These are phyloP conservation scores for Drosophila auraria DNA, from an alignment of 1,140 invertebrate genomes.

Conservation along the genomic window DNA sequence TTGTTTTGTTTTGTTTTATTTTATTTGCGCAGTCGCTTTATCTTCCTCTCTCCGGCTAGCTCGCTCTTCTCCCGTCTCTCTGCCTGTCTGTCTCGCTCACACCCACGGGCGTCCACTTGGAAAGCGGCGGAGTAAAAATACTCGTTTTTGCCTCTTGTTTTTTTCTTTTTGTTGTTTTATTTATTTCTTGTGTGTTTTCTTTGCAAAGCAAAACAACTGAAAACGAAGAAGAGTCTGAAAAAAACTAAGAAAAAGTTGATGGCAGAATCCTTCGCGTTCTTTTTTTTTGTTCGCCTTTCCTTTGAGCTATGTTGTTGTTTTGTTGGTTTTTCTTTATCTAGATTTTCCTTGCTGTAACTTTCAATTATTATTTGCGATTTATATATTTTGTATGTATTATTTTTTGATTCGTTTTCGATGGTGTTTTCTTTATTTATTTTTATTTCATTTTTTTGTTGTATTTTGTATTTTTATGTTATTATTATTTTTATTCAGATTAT, in stretches of 20 bases:
- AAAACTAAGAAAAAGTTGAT: slow-evolving; percentile 75
- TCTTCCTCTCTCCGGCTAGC: slow-evolving; percentile 48
- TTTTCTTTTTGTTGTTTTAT: slow-evolving; percentile 18
- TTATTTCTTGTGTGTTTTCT: slow-evolving; percentile 36
- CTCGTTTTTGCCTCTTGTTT: slow-evolving; percentile 37
- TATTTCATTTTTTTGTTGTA: slow-evolving; percentile 52
- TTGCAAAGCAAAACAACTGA: slow-evolving; percentile 59
- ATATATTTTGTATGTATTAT: slow-evolving; percentile 65
- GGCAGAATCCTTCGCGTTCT: slow-evolving; percentile 55
- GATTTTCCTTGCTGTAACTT: slow-evolving; percentile 60
- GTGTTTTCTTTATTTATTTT: slow-evolving; percentile 72
- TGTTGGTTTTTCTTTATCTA: slow-evolving; percentile 46
- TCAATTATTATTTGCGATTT: slow-evolving; percentile 65
- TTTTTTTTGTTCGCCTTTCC: slow-evolving; percentile 58
- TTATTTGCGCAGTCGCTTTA: slow-evolving; percentile 76
- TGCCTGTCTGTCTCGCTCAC: slow-evolving; percentile 48
- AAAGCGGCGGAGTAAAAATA: slow-evolving; percentile 36
- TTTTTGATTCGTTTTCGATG: slow-evolving; percentile 85
- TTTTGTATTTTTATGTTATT: slow-evolving; percentile 72
- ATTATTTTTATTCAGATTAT: slow-evolving; percentile 84
- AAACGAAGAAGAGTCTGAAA: slow-evolving; percentile 71
- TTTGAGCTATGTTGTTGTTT: slow-evolving; percentile 75
- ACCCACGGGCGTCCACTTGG: slow-evolving; percentile 34
- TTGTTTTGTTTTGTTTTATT: slow-evolving; percentile 33
- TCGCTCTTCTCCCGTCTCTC: slow-evolving; percentile 25